Evolutionary conservation across 2,113 vertebrate genomes (phyloP).

Genomic region (Perca schrenkii): DNA sequence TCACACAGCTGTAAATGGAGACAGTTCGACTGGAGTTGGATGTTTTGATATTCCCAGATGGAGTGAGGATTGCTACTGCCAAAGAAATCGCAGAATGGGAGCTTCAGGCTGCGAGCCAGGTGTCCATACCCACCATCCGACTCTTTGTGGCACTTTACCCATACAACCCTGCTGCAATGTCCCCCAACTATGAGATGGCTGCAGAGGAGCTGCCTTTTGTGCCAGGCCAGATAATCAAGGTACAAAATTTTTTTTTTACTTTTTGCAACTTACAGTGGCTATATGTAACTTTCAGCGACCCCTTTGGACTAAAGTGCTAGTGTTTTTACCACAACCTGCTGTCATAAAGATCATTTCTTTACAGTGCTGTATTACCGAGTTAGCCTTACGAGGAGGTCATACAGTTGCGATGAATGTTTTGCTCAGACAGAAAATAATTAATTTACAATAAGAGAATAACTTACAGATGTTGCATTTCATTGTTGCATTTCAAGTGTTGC

Average conservation of each 20-base stretch:
- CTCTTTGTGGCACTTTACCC: conserved; percentile 97
- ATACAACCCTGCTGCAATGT: conserved; percentile 95
- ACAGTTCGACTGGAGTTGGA: conserved; percentile 72
- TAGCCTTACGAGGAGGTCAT: too few species aligned
- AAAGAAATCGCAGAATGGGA: conserved; percentile 74
- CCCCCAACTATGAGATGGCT: conserved; percentile 92
- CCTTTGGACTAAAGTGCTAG: too few species aligned
- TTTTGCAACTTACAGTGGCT: neutral
- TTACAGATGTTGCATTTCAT: too few species aligned
- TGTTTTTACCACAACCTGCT: too few species aligned
- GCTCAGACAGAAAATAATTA: too few species aligned
- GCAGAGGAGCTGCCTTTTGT: conserved; percentile 95
- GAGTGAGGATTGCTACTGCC: conserved; percentile 72
- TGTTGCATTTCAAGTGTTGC: too few species aligned
- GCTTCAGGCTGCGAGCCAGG: conserved; percentile 70
- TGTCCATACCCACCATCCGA: conserved; percentile 72
- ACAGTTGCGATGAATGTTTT: too few species aligned
- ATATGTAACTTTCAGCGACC: too few species aligned
- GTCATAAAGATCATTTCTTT: too few species aligned
- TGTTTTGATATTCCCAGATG: conserved; percentile 80
- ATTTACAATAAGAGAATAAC: too few species aligned
- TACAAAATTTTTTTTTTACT: conserved; percentile 59
- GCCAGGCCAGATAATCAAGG: conserved; percentile 96
- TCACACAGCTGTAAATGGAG: conserved; percentile 64
- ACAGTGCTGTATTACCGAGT: too few species aligned